These are phyloP conservation scores for Halcyon smyrnensis DNA, from an alignment of 2,797 vertebrate species.

Conservation along the genomic window DNA sequence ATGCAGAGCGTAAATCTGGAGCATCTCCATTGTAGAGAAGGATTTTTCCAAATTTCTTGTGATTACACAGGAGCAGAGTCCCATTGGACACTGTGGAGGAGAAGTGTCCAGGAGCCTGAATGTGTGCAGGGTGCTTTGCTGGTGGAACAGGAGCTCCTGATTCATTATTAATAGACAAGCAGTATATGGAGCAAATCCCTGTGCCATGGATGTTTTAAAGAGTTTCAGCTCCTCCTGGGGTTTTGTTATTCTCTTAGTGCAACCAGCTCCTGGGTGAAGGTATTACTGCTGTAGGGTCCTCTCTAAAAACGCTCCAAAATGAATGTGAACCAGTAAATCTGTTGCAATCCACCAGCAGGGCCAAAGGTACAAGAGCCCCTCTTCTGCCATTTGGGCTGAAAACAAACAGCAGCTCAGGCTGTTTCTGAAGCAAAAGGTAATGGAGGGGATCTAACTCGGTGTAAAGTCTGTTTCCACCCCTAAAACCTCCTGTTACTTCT, in stretches of 20 bases:
- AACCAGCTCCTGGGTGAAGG: background rate
- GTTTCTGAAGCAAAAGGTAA: background rate
- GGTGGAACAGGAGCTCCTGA: background rate
- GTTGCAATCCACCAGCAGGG: background rate
- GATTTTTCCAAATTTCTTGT: background rate
- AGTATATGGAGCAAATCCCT: background rate
- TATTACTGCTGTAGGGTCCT: background rate
- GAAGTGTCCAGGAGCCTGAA: background rate
- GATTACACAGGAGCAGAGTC: background rate
- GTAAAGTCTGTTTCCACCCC: background rate
- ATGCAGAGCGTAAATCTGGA: background rate
- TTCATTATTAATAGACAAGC: background rate
- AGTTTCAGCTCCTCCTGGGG: background rate
- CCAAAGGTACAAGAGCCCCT: background rate
- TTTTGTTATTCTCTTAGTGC: background rate
- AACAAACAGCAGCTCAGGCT: background rate
- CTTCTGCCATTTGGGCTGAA: background rate
- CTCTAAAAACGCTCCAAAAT: background rate
- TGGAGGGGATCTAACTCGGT: background rate
- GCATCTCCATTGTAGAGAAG: background rate
- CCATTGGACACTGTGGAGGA: rapidly evolving
- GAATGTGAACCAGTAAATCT: background rate
- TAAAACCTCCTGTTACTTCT: background rate
- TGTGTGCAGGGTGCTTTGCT: background rate
- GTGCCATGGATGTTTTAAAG: background rate